phyloP scores from a whole-genome alignment of 2,113 vertebrate species.

The Apteryx owenii region DNA sequence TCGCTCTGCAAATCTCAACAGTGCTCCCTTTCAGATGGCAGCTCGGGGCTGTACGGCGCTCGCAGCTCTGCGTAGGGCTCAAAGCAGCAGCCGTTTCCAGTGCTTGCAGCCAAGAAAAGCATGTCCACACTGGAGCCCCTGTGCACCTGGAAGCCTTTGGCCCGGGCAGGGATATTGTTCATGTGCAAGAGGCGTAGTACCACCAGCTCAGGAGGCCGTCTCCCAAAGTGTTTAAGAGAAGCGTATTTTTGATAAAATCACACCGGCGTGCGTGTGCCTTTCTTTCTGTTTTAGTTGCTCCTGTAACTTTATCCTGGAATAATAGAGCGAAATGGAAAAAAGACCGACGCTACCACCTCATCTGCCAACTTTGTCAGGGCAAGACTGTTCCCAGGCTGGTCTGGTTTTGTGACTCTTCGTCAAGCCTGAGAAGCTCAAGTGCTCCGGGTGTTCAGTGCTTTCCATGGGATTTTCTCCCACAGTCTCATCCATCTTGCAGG shows the following conservation, averaged over 20 bases:
- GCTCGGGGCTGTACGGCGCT: no score
- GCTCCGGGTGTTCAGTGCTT: accelerated
- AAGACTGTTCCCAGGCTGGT: not conserved
- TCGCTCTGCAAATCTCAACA: not conserved
- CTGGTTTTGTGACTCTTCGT: not conserved
- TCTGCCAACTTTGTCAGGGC: not conserved
- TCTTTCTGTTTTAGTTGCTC: not conserved
- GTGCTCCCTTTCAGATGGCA: not conserved
- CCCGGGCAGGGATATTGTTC: not conserved
- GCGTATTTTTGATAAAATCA: not conserved
- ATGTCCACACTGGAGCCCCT: not conserved
- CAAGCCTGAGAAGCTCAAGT: not conserved
- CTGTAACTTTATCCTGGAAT: not conserved
- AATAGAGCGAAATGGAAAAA: not conserved
- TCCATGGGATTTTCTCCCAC: no score
- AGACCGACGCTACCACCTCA: not conserved
- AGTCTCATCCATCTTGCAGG: not conserved
- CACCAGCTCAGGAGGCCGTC: not conserved
- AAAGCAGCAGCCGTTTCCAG: not conserved
- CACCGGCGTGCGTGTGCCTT: accelerated
- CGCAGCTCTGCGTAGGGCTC: not conserved
- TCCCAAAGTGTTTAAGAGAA: not conserved
- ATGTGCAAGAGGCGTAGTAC: not conserved
- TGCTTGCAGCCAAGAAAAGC: not conserved
- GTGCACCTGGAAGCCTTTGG: not conserved